Evolutionary conservation across 2,888 invertebrate genomes (phyloP).

Genomic region (Drosophila histrio): DNA sequence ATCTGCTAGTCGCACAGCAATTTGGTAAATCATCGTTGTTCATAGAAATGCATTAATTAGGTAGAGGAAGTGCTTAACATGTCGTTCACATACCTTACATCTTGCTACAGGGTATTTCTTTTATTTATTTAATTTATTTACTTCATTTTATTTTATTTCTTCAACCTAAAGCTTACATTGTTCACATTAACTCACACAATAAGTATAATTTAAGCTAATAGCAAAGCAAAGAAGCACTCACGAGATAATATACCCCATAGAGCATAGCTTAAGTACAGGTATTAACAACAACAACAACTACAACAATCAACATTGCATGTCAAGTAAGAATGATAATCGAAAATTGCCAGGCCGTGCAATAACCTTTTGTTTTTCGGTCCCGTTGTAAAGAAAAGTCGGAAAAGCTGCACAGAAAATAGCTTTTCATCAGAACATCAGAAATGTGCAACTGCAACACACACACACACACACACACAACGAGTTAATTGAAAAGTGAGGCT

Average conservation of each 20-base stretch:
- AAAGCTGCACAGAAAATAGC: conserved; percentile 16
- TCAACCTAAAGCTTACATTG: not conserved
- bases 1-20: not conserved
- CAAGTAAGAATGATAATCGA: conserved; percentile 67
- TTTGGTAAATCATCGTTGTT: too few relatives aligned
- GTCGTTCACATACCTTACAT: too few relatives aligned
- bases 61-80: too few relatives aligned
- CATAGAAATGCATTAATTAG: too few relatives aligned
- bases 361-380: conserved; percentile 61
- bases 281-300: conserved; percentile 15
- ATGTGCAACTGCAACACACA: conserved; percentile 39
- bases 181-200: not conserved
- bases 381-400: conserved; percentile 10
- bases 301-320: conserved; percentile 58
- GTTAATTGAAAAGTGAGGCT: conserved; percentile 51
- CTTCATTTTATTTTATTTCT: too few relatives aligned
- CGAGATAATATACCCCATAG: conserved; percentile 1
- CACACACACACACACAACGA: conserved; percentile 1
- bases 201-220: not conserved
- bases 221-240: not conserved
- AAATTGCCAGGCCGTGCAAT: conserved; percentile 68
- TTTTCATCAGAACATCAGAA: conserved; percentile 29
- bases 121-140: not conserved
- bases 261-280: conserved; percentile 1
- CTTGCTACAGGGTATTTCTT: not conserved